A percentile compares a stretch with the other conserved stretches of the same genome.
Evolutionary conservation across 1,140 invertebrate genomes (phyloP).

Genomic region (Drosophila malerkotliana): DNA sequence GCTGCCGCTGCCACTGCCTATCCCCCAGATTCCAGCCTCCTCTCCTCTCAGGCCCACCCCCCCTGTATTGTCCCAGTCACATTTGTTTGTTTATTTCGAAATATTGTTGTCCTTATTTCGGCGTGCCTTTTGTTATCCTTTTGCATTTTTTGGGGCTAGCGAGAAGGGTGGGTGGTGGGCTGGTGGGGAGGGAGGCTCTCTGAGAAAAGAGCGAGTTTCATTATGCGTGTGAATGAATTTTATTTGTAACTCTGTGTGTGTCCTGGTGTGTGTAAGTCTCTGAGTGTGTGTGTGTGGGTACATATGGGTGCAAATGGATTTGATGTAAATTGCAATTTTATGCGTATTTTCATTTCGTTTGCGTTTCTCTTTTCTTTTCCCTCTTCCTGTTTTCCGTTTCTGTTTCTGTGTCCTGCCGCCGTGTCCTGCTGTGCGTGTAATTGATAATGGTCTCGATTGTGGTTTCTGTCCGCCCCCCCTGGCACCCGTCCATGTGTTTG

Average conservation of each 20-base stretch:
- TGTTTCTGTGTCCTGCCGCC: conserved; percentile 44
- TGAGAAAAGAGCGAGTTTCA: conserved; percentile 62
- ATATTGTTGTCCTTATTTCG: conserved; percentile 79
- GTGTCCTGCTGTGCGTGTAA: conserved; percentile 79
- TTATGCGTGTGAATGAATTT: conserved; percentile 82
- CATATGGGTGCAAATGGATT: conserved; percentile 79
- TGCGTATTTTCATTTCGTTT: conserved; percentile 77
- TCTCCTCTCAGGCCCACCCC: not conserved
- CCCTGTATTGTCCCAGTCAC: conserved; percentile 26
- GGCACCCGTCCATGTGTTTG: not conserved
- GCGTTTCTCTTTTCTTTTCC: conserved; percentile 9
- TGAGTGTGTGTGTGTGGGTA: conserved; percentile 33
- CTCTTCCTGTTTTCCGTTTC: conserved; percentile 13
- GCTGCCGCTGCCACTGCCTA: not conserved
- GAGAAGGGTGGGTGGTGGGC: not conserved
- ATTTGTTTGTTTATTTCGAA: conserved; percentile 82
- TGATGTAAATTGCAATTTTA: conserved; percentile 82
- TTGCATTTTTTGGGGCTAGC: conserved; percentile 32
- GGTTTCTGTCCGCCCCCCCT: conserved; percentile 37
- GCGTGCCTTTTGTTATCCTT: conserved; percentile 67
- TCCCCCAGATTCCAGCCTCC: not conserved
- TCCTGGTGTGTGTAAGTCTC: conserved; percentile 22
- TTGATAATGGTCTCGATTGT: conserved; percentile 82
- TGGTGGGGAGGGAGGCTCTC: not conserved
- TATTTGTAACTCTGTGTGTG: conserved; percentile 62